Conservation (phyloP, 2,888 invertebrate species). For the Leptinotarsa rubiginosa region DNA sequence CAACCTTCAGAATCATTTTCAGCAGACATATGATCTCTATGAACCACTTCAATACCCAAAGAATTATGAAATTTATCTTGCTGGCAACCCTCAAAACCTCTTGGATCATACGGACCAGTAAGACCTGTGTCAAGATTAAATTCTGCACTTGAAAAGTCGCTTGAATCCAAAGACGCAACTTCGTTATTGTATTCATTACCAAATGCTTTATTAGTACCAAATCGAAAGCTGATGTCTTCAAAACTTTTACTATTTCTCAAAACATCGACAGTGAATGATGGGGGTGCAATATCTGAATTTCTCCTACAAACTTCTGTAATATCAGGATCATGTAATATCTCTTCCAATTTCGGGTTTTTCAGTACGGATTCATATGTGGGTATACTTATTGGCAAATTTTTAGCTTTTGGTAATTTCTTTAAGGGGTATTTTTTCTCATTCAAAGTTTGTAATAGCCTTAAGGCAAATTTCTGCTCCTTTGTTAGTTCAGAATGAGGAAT, state of each 20-base stretch:
- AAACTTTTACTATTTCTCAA: slow-evolving; percentile 49
- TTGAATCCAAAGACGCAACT: slow-evolving; percentile 20
- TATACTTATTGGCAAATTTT: slow-evolving; percentile 53
- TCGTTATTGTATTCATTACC: not conserved
- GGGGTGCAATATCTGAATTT: slow-evolving; percentile 31
- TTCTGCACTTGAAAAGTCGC: slow-evolving; percentile 46
- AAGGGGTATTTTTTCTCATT: slow-evolving; percentile 55
- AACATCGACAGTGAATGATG: not conserved
- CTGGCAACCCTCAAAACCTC: slow-evolving; percentile 9
- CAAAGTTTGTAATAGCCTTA: slow-evolving; percentile 54
- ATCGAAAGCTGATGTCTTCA: slow-evolving; percentile 52
- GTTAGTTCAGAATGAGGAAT: slow-evolving; percentile 51
- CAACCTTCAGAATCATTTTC: not conserved
- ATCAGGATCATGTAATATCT: slow-evolving; percentile 47
- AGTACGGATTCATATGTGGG: slow-evolving; percentile 57
- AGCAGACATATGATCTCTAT: not conserved
- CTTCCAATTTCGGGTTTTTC: slow-evolving; percentile 50
- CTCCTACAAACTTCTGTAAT: slow-evolving; percentile 33
- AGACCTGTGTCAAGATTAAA: slow-evolving; percentile 48
- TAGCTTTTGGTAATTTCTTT: slow-evolving; percentile 48
- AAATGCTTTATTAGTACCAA: slow-evolving; percentile 25
- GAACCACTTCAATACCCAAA: not conserved
- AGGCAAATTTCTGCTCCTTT: slow-evolving; percentile 57
- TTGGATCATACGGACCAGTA: slow-evolving; percentile 33
- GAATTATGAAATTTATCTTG: not conserved